Base-by-base conservation (phyloP, 2,113 vertebrate genomes). In the Sinocyclocheilus maitianheensis region DNA sequence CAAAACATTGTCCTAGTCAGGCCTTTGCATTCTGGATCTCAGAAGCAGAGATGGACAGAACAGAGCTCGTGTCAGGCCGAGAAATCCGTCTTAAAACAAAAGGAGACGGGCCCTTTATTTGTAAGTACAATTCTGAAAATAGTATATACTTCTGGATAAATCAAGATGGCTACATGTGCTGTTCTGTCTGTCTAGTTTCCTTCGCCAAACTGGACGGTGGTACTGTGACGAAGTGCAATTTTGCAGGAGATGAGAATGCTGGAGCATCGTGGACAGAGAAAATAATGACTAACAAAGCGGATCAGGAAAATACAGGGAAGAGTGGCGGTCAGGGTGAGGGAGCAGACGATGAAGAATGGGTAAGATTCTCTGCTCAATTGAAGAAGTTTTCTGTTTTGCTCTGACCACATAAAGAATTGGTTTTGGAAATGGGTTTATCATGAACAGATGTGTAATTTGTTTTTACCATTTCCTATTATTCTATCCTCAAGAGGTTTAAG, bases 211-310 rank as follows among this genome's bases (percentile, higher is more conserved):
- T 97, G 18, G 96, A 97, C 5, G 89, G 93, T 0, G 95, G 96
- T 51, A 94, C 96, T 0, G 96, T 97, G 88, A 96, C 96, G 74
- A 96, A 93, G 89, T 97, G 96, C 78, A 97, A 97, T 92, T 97
- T 98, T 69, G 94, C 96, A 48, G 97, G 97, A 43, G 96, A 96
- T 43, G 89, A 91, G 69, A 90, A 93, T 12, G 91, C 94, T 0
- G 96, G 97, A 24, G 93, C 93, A 0, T 97, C 96, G 0, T 97
- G 97, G 97, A 97, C 97, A 0, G 96, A 98, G 81, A 97, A 96
- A 91, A 95, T 97, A 65, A 91, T 98, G 95, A 91, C 95, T 58
- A 95, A 94, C n/a, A 97, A 96, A 89, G 43, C 90, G 3, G 91
- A 86, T 0, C 58, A 81, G 1, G 89, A 11, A 40, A 30, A 83